Base-by-base conservation (phyloP, 1,140 invertebrate species). In the Temnothorax curvispinosus region DNA sequence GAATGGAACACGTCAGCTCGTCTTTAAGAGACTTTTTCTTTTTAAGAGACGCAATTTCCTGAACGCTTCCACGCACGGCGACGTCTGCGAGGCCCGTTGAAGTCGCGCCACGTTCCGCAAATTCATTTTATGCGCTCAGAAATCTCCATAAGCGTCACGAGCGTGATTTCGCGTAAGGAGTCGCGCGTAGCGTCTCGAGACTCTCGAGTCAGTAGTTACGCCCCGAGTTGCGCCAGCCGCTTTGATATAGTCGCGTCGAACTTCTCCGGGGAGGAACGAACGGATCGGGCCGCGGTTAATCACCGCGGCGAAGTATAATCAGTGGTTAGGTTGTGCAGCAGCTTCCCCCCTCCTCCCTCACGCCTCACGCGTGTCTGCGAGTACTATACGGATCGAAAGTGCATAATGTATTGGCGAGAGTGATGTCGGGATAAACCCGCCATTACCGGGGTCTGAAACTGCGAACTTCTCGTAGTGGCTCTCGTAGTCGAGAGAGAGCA, bases 221-320 rank as follows among this genome's bases (percentile, higher is more conserved):
- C 38, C 52, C 41, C 2, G 80, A 47, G 60, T 69, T 52, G 58
- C 9, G 47, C 11, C 74, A 78, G 56, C 18, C 82, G 72, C 58
- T 56, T 35, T 52, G 27, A 71, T 52, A 71, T 52, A 27, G 75
- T 21, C 69, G 38, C 18, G 44, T 65, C 69, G 50, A 88, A 86
- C 84, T 84, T 78, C 58, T 86, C 27, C 13, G 9, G 21, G 11
- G n/a, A 38, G 64, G 35, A 41, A 58, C 54, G 86, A 72, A 32
- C 52, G 47, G 9, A 64, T 13, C 35, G 60, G 84, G 60, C 47
- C 60, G 60, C 67, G 85, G 56, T 90, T 90, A 90, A 90, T 90
- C 89, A 90, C 81, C 35, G 67, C 44, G 41, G 47, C 5, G 69
- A 72, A 52, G 62, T 86, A 65, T 90, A 90, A 90, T 90, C 88